Base-by-base conservation (phyloP, 2,797 vertebrate genomes). In the Hozukius guyotensis region DNA sequence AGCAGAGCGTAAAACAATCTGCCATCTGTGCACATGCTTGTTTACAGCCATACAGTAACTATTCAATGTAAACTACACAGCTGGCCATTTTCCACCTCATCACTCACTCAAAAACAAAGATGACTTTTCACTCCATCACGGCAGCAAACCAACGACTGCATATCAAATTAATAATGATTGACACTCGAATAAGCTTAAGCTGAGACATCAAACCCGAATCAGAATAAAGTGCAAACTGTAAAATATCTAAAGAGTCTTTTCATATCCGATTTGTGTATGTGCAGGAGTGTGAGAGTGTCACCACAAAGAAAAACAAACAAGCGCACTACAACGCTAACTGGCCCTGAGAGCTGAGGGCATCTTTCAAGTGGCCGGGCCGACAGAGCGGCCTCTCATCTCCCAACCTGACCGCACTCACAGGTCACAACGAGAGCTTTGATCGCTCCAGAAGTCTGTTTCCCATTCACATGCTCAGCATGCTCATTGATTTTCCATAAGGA, bases 341-440 rank as follows among this genome's bases (percentile, higher is more conserved):
- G 72, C 78, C 78, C 80, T 32, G 79, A 87, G 90, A 92, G 85
- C 80, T 75, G 78, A 84, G 80, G 82, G 77, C 87, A 88, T 84
- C 89, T 90, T 91, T 91, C 89, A 93, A 93, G 91, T 88, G 86
- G 87, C 81, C 34, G 6, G 64, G 73, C 77, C 38, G 70, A 89
- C 91, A 89, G 77, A 56, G 88, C 84, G 60, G 78, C 86, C 83
- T 91, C 90, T 89, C 90, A 85, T 88, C 87, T 88, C 74, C 68
- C 34, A 64, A 53, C 67, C 78, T 61, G 60, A 87, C 85, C 72
- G 20, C 90, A 77, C 84, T 88, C 70, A 36, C 85, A 81, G 91
- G 87, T 93, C 90, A 92, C 85, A 89, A 85, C 65, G 69, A 81
- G 76, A 81, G 84, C 90, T 93, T 93, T 93, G 87, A 94, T 93